Conservation (phyloP, 2,113 vertebrate genomes). For the Hemiprocne comata region DNA sequence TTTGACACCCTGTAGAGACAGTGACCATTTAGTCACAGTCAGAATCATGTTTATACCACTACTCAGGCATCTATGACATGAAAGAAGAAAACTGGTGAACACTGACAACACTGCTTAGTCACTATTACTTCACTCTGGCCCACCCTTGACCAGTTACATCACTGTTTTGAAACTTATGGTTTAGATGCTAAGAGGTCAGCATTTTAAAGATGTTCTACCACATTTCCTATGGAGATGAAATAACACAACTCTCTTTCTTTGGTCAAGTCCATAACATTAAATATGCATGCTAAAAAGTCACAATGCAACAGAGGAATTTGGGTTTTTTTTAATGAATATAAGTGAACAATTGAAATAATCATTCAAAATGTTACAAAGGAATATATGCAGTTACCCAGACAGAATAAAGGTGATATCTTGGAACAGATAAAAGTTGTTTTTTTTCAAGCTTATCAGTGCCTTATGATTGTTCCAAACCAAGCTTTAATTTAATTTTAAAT, state of each 20-base stretch:
- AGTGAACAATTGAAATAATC: neutral
- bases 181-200: neutral
- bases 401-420: neutral
- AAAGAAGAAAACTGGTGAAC: neutral
- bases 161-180: neutral
- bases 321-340: neutral
- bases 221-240: neutral
- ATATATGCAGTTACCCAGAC: neutral
- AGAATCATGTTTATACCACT: neutral
- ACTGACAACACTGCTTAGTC: neutral
- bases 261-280: neutral
- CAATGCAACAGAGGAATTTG: neutral
- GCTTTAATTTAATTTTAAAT: neutral
- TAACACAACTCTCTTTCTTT: neutral
- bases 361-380: neutral
- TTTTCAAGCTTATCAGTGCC: neutral
- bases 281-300: neutral
- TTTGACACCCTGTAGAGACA: neutral
- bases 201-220: neutral
- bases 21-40: neutral
- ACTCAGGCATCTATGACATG: neutral
- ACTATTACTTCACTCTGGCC: neutral
- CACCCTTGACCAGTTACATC: neutral
- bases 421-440: neutral
- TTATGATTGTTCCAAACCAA: neutral